These are phyloP conservation scores for Regulus satrapa DNA, from an alignment of 2,113 vertebrate species.

Conservation along the genomic window DNA sequence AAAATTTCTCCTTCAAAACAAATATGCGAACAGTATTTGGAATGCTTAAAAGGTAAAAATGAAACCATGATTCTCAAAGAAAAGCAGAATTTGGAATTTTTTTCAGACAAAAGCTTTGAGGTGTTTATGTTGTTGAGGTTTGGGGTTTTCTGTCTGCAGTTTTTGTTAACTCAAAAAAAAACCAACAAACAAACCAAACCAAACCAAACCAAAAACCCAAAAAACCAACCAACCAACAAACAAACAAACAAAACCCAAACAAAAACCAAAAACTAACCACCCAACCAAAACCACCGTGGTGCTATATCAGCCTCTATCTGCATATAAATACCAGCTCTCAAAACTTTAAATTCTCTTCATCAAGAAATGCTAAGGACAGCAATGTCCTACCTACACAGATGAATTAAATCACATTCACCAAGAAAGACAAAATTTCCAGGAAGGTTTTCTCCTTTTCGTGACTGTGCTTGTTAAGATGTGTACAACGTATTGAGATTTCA, in stretches of 20 bases:
- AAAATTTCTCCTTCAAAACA: background rate
- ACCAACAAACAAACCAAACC: too few relatives aligned
- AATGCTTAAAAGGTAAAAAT: background rate
- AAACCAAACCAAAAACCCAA: background rate
- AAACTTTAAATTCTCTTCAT: background rate
- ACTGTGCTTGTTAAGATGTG: background rate
- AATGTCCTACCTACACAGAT: background rate
- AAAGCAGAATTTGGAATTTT: background rate
- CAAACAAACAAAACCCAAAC: too few relatives aligned
- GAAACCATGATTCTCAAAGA: background rate
- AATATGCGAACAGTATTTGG: background rate
- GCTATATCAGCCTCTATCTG: background rate
- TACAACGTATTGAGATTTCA: background rate
- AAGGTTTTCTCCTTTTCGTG: background rate
- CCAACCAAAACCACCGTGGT: background rate
- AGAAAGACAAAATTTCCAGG: background rate
- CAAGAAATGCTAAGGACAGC: background rate
- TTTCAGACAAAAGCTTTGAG: background rate
- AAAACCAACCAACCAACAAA: background rate
- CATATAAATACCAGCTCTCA: background rate
- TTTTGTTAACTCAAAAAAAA: background rate
- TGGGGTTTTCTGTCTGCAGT: background rate
- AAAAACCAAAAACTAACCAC: background rate
- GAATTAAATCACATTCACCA: background rate
- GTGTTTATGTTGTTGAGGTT: background rate